These are phyloP conservation scores for Loris lydekkerianus DNA, from an alignment of 2,797 vertebrate genomes.

Conservation along the genomic window DNA sequence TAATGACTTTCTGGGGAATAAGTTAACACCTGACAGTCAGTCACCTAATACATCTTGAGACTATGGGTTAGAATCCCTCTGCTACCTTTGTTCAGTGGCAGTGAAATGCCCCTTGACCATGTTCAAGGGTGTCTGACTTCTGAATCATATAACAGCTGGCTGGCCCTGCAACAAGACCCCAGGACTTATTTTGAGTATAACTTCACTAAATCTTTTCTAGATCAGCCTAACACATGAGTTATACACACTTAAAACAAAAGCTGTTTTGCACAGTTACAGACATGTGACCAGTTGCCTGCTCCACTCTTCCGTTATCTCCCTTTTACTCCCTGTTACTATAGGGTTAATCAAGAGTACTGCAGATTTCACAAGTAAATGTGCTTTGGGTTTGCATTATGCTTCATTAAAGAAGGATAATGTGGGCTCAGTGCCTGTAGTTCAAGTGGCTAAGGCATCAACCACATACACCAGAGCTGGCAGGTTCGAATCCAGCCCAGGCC, in stretches of 20 bases:
- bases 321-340: background rate
- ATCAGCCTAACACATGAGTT: constrained; percentile 87
- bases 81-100: constrained; percentile 37
- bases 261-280: background rate
- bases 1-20: background rate
- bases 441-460: no score
- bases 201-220: constrained; percentile 70
- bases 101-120: constrained; percentile 28
- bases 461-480: no score
- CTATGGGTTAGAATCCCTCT: background rate
- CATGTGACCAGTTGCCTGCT: background rate
- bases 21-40: background rate
- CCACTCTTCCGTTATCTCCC: background rate
- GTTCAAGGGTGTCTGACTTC: background rate
- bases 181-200: constrained; percentile 68
- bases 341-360: background rate
- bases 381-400: background rate
- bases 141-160: background rate
- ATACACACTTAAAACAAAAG: constrained; percentile 75
- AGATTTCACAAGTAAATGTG: background rate
- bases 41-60: background rate
- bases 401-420: background rate
- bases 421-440: no score
- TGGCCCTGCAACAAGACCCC: background rate
- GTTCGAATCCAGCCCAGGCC: no score